Evolutionary conservation across 35 echinoderm and acorn worm species (phyloP).

Genomic region (Apostichopus parvimensis): DNA sequence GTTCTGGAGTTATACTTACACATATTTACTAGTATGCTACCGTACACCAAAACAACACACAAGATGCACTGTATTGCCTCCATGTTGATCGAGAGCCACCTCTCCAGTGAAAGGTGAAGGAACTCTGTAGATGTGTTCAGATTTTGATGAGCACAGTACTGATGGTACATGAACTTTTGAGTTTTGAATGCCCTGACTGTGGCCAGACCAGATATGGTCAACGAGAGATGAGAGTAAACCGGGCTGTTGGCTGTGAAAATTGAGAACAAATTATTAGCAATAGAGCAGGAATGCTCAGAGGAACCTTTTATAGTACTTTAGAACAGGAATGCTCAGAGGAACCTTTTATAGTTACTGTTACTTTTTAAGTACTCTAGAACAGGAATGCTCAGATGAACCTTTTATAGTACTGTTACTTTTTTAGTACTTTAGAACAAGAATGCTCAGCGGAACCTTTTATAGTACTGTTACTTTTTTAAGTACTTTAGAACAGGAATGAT

Average conservation of each 20-base stretch:
- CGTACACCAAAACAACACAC: neutral
- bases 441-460: too few species aligned
- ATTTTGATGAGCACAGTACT: conserved; percentile 14
- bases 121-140: conserved; percentile 37
- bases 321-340: too few species aligned
- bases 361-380: too few species aligned
- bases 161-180: conserved; percentile 19
- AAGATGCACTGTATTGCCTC: neutral
- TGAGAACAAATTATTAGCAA: neutral
- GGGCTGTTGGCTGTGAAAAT: conserved; percentile 44
- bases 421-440: too few species aligned
- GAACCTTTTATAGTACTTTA: too few species aligned
- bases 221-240: conserved; percentile 51
- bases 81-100: conserved; percentile 47
- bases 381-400: too few species aligned
- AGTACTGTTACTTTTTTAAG: too few species aligned
- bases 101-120: conserved; percentile 12
- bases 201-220: conserved; percentile 8
- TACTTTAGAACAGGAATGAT: too few species aligned
- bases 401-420: too few species aligned
- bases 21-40: neutral
- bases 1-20: neutral
- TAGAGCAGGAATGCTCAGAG: neutral
- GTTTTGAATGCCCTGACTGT: conserved; percentile 39
- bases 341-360: too few species aligned